Evolutionary conservation across 2,113 vertebrate species (phyloP).

Genomic region (Tonatia bakeri): DNA sequence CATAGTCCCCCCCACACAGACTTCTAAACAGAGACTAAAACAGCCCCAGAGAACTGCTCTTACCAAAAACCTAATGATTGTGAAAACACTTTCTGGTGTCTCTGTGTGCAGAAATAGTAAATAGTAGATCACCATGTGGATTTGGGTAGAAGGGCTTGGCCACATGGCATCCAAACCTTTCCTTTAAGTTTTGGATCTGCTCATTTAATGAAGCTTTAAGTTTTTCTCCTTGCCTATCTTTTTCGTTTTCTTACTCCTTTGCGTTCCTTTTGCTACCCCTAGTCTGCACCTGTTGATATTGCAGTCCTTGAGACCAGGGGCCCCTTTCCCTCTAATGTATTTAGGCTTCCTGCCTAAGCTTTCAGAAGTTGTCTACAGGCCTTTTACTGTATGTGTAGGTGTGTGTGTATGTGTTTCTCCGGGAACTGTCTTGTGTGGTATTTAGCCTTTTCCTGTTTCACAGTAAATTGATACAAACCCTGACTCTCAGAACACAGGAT

Average conservation of each 20-base stretch:
- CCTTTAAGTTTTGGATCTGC: conserved; percentile 21
- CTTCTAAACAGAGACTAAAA: background rate
- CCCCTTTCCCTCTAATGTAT: background rate
- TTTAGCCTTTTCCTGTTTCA: background rate
- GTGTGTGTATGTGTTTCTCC: background rate
- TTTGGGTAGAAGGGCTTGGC: background rate
- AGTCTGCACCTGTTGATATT: background rate
- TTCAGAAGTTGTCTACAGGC: background rate
- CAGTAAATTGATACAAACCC: background rate
- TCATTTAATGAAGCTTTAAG: background rate
- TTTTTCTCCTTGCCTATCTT: background rate
- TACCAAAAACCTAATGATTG: background rate
- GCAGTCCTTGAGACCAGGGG: background rate
- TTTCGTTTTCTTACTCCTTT: background rate
- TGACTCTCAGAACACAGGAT: background rate
- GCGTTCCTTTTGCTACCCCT: background rate
- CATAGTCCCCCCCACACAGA: background rate
- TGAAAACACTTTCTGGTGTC: background rate
- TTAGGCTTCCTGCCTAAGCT: background rate
- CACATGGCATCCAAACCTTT: background rate
- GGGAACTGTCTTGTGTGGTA: background rate
- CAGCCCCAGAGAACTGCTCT: background rate
- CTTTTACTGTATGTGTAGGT: background rate
- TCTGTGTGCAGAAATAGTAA: background rate
- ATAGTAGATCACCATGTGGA: background rate